These are phyloP conservation scores for Emmelina monodactyla DNA, from an alignment of 2,888 invertebrate genomes.

Conservation along the genomic window DNA sequence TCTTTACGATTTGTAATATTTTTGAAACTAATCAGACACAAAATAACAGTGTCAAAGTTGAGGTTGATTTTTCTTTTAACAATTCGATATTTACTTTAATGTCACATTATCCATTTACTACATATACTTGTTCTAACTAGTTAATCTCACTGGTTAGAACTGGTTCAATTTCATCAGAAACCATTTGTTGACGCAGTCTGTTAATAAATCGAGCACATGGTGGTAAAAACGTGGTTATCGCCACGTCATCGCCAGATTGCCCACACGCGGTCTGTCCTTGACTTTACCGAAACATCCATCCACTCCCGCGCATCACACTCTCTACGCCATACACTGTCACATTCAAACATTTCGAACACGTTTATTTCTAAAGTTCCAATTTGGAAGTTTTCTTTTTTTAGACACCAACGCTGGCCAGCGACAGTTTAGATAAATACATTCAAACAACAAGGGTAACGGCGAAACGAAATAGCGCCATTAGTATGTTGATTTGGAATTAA, in stretches of 20 bases:
- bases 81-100: too few species aligned
- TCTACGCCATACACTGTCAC: neutral
- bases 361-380: neutral
- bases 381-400: neutral
- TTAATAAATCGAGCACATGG: too few species aligned
- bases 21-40: too few species aligned
- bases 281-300: neutral
- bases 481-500: neutral
- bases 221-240: neutral
- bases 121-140: too few species aligned
- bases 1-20: too few species aligned
- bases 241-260: slow-evolving; percentile 7
- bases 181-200: too few species aligned
- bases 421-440: neutral
- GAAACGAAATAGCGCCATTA: neutral
- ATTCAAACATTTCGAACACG: neutral
- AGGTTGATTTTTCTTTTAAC: too few species aligned
- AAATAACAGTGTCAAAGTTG: too few species aligned
- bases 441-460: neutral
- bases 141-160: too few species aligned
- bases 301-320: neutral
- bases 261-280: slow-evolving; percentile 10
- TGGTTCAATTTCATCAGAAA: too few species aligned
- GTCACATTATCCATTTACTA: too few species aligned
- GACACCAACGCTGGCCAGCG: neutral